Evolutionary conservation across 1,140 invertebrate species (phyloP).

Genomic region (Cataglyphis hispanica): DNA sequence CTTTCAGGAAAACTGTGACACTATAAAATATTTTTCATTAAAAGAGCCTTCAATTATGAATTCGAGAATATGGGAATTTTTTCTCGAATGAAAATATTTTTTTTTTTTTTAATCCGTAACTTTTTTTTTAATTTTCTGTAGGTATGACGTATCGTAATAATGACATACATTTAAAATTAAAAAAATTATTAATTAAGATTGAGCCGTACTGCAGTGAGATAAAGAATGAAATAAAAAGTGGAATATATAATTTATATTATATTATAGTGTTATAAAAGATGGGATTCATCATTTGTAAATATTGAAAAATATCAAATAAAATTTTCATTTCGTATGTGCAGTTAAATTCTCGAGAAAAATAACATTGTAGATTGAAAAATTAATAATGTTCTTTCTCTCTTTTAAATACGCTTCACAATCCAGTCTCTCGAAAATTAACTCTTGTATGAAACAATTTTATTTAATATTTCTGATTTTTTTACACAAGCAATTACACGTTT

Average conservation of each 20-base stretch:
- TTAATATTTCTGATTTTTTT: slow-evolving; percentile 7
- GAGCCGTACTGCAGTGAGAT: not conserved
- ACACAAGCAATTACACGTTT: not conserved
- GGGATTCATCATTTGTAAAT: not conserved
- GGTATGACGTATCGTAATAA: not conserved
- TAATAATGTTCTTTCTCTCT: not conserved
- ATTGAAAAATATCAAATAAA: slow-evolving; percentile 1
- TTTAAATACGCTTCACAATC: not conserved
- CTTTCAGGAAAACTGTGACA: not conserved
- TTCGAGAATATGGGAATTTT: not conserved
- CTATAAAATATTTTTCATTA: not conserved
- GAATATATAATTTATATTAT: too few relatives aligned
- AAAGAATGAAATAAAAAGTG: slow-evolving; percentile 6
- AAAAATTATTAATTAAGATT: not conserved
- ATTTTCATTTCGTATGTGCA: not conserved
- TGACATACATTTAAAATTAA: not conserved
- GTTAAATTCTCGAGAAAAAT: not conserved
- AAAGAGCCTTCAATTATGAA: not conserved
- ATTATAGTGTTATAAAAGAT: too few relatives aligned
- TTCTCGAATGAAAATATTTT: not conserved
- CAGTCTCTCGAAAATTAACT: not conserved
- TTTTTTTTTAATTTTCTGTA: slow-evolving; percentile 9
- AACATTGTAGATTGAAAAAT: not conserved
- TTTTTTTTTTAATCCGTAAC: not conserved
- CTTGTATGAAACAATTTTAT: not conserved